Evolutionary conservation across 2,113 vertebrate species (phyloP).

Genomic region (Eudorcas thomsonii): DNA sequence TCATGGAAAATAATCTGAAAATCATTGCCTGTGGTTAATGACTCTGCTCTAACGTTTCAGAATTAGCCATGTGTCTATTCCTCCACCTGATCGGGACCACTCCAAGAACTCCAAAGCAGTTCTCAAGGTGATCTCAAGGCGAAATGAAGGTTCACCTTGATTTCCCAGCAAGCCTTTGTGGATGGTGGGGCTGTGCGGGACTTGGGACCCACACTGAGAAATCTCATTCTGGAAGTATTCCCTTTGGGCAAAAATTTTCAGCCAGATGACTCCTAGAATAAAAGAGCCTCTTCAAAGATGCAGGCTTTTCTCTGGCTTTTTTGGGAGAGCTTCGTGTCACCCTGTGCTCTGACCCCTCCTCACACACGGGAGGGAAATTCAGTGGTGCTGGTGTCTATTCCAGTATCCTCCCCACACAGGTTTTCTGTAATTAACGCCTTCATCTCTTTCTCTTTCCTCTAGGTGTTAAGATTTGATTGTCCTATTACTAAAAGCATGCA

Average conservation of each 20-base stretch:
- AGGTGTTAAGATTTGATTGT: neutral
- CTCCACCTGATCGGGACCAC: neutral
- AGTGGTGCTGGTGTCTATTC: neutral
- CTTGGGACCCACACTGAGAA: neutral
- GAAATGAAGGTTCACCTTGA: fast-evolving
- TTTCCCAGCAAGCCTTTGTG: fast-evolving
- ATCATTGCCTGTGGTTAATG: neutral
- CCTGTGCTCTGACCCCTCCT: fast-evolving
- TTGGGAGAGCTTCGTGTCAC: fast-evolving
- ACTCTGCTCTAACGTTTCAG: neutral
- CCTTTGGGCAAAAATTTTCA: neutral
- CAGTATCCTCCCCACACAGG: no score
- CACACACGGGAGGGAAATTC: neutral
- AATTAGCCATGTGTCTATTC: neutral
- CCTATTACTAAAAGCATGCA: neutral
- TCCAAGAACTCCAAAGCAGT: neutral
- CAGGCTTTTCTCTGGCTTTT: neutral
- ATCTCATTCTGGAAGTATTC: neutral
- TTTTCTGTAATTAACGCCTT: fast-evolving
- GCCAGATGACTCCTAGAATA: neutral
- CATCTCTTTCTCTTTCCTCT: neutral
- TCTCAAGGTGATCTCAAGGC: neutral
- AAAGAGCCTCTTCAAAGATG: neutral
- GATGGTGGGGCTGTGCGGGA: fast-evolving
- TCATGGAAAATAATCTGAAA: no score